Evolutionary conservation across 2,797 vertebrate genomes (phyloP), one percentile per base, ranked within the genome.

Genomic region (Octomys mimax): DNA sequence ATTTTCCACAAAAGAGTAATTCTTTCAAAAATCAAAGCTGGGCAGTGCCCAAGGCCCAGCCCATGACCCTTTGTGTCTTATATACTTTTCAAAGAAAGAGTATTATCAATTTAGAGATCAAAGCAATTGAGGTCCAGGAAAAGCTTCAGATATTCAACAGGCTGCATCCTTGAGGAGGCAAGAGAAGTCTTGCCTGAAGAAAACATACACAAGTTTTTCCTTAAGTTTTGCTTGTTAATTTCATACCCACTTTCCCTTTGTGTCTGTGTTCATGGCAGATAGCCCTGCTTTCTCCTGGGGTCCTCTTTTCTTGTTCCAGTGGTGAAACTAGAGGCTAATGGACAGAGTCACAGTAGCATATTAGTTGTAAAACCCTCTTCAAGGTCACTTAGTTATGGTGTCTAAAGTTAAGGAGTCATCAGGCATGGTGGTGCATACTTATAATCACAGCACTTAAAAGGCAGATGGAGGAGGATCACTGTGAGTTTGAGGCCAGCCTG

Each of bases 1-100:
- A 96, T 89, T 97, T 95, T 88, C 77, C 62, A 96, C 64, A 94
- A 94, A 96, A 96, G 87, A 93, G 66, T n/a, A 87, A 92, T 36
- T 64, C 39, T 70, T 96, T 87, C 28, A 95, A 93, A 97, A 97
- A 79, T 94, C 87, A 94, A 93, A 94, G 46, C n/a, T 93, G 73
- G 96, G 93, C 4, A 59, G 84, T 85, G 77, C 64, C 61, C 70
- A 87, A 82, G 28, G 49, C 62, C 68, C 5, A 2, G 21, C 33
- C 31, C 62, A 59, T 64, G 66, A 86, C 62, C 71, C 70, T 79
- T 8, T 81, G 77, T 81, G 31, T 31, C 9, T 87, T 88, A 24
- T 62, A 61, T 0, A 91, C 81, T 93, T 95, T 92, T 73, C 68
- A 91, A 96, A 92, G 82, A 80, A 95, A 75, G 18, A 75, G 64